phyloP scores from a whole-genome alignment of 2,797 vertebrate genomes.

The Mergus octosetaceus region DNA sequence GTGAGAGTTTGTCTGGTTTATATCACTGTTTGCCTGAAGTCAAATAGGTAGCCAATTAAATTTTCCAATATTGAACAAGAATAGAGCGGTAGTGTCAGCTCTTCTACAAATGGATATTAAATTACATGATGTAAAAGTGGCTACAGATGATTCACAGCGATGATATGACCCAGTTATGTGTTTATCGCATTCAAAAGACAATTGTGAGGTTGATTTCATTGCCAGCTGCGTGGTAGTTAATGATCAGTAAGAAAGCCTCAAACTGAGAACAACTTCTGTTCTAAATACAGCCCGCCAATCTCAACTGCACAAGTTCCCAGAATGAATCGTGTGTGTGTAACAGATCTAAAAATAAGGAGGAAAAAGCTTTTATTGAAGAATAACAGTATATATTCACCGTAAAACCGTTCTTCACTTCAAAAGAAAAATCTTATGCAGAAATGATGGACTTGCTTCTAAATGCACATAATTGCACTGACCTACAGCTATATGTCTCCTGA shows the following conservation, averaged over 20 bases:
- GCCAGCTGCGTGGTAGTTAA: slow-evolving; percentile 45
- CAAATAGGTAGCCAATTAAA: slow-evolving; percentile 73
- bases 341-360: neutral
- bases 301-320: neutral
- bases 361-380: neutral
- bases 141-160: slow-evolving; percentile 49
- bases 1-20: slow-evolving; percentile 67
- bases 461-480: slow-evolving; percentile 1
- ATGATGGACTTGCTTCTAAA: neutral
- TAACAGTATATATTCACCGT: neutral
- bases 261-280: slow-evolving; percentile 30
- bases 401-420: neutral
- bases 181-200: slow-evolving; percentile 21
- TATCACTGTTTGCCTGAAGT: slow-evolving; percentile 67
- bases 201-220: slow-evolving; percentile 24
- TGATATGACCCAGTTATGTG: slow-evolving; percentile 57
- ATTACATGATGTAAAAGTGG: slow-evolving; percentile 60
- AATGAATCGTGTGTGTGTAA: neutral
- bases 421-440: neutral
- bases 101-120: slow-evolving; percentile 66
- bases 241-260: slow-evolving; percentile 31
- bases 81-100: slow-evolving; percentile 58
- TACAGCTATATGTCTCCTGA: neutral
- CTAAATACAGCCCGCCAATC: neutral
- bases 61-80: slow-evolving; percentile 68